Base-by-base conservation (phyloP, 2,113 vertebrate species). In the Gobius niger region DNA sequence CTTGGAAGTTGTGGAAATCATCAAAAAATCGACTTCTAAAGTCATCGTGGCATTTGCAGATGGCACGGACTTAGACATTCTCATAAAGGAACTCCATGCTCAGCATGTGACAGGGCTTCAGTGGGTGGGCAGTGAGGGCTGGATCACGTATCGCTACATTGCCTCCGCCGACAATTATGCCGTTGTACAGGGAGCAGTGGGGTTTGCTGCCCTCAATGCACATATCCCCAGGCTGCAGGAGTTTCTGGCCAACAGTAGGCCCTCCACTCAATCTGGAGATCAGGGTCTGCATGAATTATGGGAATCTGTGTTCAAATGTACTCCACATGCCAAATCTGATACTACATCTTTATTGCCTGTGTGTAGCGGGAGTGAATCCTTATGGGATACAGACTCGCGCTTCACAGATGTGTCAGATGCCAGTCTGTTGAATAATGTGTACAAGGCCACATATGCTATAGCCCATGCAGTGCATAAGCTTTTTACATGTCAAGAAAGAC, bases 61-160 rank as follows among this genome's bases (percentile, higher is more conserved):
- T 62, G 90, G 88, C 14, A 91, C 89, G 34, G 93, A 93, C 69
- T 82, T 93, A 41, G 90, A 92, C 49, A 89, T 92, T 54, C 91
- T 93, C 18, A 76, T 92, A n/a, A 87, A 89, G 65, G 91, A 93
- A 82, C 91, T 93, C 34, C 81, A 90, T 64, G 66, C 68, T 49
- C 89, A 93, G 71, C 92, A 92, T 44, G 87, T 93, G 44, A 91
- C 89, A 13, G 91, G 90, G 12, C 79, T 91, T 24, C 92, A 94
- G 73, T 94, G 93, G 93, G 91, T 94, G 44, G 93, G 92, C 81
- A 93, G 90, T 50, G 93, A 94, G 69, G 91, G 91, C 13, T 94
- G 92, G 93, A 90, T 94, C 69, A 92, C 92, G 7, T 92, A 93
- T 68, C 88, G 90, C 18, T 88, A 90, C 14, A 85, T 93, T 9